Evolutionary conservation across 37 sponge, comb jelly and placozoan species (phyloP), one percentile per base, ranked within the genome.

Genomic region (Spongia lamella): DNA sequence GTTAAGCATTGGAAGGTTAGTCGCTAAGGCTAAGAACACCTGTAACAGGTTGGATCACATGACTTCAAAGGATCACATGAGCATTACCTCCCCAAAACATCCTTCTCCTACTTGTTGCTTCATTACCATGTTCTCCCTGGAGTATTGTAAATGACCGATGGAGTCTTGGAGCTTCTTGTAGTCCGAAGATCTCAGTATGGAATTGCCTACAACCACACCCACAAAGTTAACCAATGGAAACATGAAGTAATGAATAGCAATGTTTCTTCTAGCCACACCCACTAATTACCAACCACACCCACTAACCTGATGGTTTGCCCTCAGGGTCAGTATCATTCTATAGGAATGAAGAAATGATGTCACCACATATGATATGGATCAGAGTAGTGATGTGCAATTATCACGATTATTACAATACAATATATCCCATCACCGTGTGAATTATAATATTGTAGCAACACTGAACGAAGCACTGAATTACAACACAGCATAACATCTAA

Each of bases 21-120:
- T 60, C 34, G 61, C 82, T 17, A 68, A 63, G 1, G 62, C 81
- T 17, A 84, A 62, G 71, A 66, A 75, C 14, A 90, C 90, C 88
- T 57, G 13, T 26, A n/a, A n/a, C 59, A 26, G 6, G 59, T 57
- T 7, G 13, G 59, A 27, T 38, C 65, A 76, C 32, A 30, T 55
- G 31, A 26, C 63, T 27, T 7, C 32, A 38, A 26, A 5, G 43
- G 60, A 43, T 59, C 76, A 60, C 76, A 75, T 61, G 34, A 59
- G 34, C 61, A 67, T 13, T 21, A 81, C 88, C 64, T 90, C 85
- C 43, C 90, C 90, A 77, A 90, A 90, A 0, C 81, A 81, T 40
- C 90, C 90, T 27, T 90, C 90, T 56, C 90, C 90, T 31, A 90
- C 19, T 61, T 72, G 54, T 33, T 70, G 55, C 26, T 59, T 71